These are phyloP conservation scores for Oceanodroma tethys DNA, from an alignment of 2,113 vertebrate species.

Conservation along the genomic window DNA sequence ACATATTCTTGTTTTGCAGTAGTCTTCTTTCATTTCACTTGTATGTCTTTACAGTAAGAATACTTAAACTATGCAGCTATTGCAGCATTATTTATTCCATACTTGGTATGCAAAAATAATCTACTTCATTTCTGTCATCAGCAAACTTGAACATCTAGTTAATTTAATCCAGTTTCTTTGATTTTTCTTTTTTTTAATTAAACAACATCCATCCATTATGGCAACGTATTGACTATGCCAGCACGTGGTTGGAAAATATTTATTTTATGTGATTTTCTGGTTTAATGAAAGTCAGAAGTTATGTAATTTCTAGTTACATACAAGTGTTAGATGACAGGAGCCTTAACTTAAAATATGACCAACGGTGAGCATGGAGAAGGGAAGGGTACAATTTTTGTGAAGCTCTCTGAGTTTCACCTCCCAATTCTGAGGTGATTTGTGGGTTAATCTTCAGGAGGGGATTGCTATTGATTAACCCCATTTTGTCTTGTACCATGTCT, in stretches of 20 bases:
- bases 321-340: not conserved
- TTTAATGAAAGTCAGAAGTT: not conserved
- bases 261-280: not conserved
- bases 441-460: not conserved
- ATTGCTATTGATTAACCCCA: not conserved
- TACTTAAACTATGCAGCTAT: not conserved
- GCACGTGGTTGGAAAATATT: not conserved
- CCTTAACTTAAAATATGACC: not conserved
- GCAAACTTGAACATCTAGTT: not conserved
- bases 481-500: not conserved
- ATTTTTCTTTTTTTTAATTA: not conserved
- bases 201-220: not conserved
- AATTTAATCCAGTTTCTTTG: not conserved
- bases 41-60: not conserved
- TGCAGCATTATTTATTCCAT: not conserved
- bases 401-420: not conserved
- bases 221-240: not conserved
- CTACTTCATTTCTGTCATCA: not conserved
- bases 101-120: not conserved
- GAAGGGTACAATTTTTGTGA: not conserved
- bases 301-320: not conserved
- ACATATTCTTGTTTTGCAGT: not conserved
- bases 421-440: not conserved
- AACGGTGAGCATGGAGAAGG: not conserved
- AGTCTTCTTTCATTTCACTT: not conserved